These are phyloP conservation scores for Pteropus rufus DNA, from an alignment of 2,797 vertebrate genomes.

Conservation along the genomic window DNA sequence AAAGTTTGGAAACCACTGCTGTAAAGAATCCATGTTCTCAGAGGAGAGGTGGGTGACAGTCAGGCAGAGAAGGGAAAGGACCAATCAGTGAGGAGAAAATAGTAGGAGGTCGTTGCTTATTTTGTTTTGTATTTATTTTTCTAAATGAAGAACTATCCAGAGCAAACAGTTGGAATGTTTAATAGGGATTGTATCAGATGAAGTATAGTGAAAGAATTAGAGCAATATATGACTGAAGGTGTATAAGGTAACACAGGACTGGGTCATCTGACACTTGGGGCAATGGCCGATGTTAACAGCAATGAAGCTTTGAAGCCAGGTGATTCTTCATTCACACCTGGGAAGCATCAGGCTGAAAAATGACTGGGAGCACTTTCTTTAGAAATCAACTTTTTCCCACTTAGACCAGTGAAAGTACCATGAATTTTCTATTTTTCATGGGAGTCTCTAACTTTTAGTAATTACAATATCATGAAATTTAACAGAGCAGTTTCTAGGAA, in stretches of 20 bases:
- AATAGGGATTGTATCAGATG: background rate
- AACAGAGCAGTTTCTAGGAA: background rate
- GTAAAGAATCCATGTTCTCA: no score
- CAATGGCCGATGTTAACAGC: background rate
- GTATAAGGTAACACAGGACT: no score
- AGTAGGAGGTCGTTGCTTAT: background rate
- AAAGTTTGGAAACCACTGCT: no score
- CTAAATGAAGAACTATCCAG: background rate
- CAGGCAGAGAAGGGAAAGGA: background rate
- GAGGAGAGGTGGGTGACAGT: background rate
- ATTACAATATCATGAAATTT: background rate
- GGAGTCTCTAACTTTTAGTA: background rate
- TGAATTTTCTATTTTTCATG: background rate
- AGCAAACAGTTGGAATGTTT: background rate
- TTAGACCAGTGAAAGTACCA: background rate
- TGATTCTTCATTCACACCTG: no score
- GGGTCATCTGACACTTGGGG: background rate
- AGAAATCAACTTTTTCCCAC: background rate
- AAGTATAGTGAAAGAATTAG: background rate
- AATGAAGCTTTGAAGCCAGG: background rate
- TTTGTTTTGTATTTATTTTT: background rate
- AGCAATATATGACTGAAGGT: no score
- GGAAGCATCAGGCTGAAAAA: background rate
- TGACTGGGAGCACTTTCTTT: background rate
- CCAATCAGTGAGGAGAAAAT: background rate